A percentile compares a stretch with the other conserved stretches of the same genome.
These are phyloP conservation scores for Cheilosia grossa DNA, from an alignment of 2,888 invertebrate genomes.

Conservation along the genomic window DNA sequence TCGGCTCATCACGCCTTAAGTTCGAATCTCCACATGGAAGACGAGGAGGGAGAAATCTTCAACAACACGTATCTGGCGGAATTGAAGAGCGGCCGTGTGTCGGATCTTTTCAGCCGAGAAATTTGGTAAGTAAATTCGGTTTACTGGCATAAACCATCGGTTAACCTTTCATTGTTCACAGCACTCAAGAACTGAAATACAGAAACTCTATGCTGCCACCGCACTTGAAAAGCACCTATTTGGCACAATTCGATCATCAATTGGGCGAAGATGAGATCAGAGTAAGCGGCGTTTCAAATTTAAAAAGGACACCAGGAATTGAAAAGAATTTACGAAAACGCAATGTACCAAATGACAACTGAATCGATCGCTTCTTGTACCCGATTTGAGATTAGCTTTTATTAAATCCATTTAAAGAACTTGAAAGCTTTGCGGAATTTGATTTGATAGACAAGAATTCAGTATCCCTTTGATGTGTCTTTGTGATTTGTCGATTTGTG, in stretches of 20 bases:
- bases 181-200: slow-evolving; percentile 89
- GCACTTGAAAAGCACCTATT: slow-evolving; percentile 93
- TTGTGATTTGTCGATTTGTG: slow-evolving; percentile 58
- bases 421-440: slow-evolving; percentile 15
- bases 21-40: slow-evolving; percentile 88
- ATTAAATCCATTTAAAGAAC: slow-evolving; percentile 14
- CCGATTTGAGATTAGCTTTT: slow-evolving; percentile 28
- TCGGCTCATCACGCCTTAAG: slow-evolving; percentile 76
- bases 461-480: slow-evolving; percentile 41
- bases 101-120: slow-evolving; percentile 78
- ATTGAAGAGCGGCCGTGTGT: slow-evolving; percentile 85
- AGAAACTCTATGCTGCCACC: slow-evolving; percentile 93
- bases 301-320: slow-evolving; percentile 64
- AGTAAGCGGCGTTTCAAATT: slow-evolving; percentile 82
- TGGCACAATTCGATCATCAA: slow-evolving; percentile 89
- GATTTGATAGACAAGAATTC: slow-evolving; percentile 27
- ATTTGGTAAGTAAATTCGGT: slow-evolving; percentile 77
- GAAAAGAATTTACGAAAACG: slow-evolving; percentile 45
- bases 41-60: slow-evolving; percentile 93
- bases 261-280: slow-evolving; percentile 88
- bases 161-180: slow-evolving; percentile 60
- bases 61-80: slow-evolving; percentile 91
- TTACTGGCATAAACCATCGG: slow-evolving; percentile 2
- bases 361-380: slow-evolving; percentile 45
- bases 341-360: slow-evolving; percentile 59